Base-by-base conservation (phyloP, 2,797 vertebrate genomes). In the Agapornis canus region DNA sequence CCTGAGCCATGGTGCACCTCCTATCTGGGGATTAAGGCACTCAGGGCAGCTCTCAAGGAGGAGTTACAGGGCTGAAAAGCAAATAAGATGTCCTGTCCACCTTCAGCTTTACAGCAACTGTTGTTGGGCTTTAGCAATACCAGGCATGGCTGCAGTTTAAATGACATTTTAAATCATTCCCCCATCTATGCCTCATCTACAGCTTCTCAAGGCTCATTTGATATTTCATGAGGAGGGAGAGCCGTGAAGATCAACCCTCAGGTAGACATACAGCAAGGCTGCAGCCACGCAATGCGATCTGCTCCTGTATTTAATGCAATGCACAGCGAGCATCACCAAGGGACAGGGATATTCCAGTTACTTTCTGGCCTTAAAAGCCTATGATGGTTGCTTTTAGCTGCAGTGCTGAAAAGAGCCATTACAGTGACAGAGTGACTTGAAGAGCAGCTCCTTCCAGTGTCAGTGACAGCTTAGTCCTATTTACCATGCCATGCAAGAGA, bases 371-470 rank as follows among this genome's bases (percentile, higher is more conserved):
- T 77, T 91, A 80, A 82, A 76, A 84, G 56, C 43, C 54, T 60
- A 4, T 82, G 77, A 70, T 75, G 52, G 49, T 52, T 89, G 66
- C 68, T 94, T 86, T 84, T 51, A 89, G 81, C 82, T 89, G 81
- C 40, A 17, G 4, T 2, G 25, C 47, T 70, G 43, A 23, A 73
- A 78, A 76, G 9, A 84, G 22, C 12, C 27, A 47, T 89, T 84
- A 77, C 51, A 19, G 13, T 31, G 75, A 78, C 22, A 70, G 59
- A 64, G 11, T 48, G 63, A 77, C 47, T 82, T 56, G 37, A 93
- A 60, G 11, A 93, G 61, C 72, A 65, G 52, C 69, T 90, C 39
- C 49, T 70, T 73, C 45, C 70, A 77, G 31, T 42, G 47, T 11
- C 51, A 59, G 61, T 47, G 72, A 32, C 57, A 89, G 56, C 14